Percentiles rank a stretch among this genome's conserved stretches.
Conservation (phyloP, 2,888 invertebrate species). For the Melanostoma mellinum region DNA sequence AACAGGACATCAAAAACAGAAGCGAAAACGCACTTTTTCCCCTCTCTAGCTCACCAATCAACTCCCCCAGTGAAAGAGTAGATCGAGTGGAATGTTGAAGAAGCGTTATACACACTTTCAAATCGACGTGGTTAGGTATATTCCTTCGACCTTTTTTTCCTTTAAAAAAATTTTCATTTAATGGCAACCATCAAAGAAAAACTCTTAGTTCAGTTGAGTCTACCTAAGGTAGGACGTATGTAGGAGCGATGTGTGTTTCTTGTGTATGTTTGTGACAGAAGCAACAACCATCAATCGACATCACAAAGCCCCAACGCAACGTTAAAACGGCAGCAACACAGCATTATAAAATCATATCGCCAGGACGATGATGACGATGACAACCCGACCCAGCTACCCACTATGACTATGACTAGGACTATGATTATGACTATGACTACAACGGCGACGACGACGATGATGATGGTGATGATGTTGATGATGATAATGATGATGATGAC, state of each 20-base stretch:
- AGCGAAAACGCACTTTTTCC: constrained; percentile 51
- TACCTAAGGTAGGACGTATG: neutral
- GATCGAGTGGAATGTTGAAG: constrained; percentile 51
- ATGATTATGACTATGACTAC: constrained; percentile 12
- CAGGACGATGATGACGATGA: constrained; percentile 4
- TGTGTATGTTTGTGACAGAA: constrained; percentile 39
- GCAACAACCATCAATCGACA: constrained; percentile 54
- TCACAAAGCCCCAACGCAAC: constrained; percentile 16
- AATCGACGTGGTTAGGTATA: constrained; percentile 26
- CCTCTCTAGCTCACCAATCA: constrained; percentile 21
- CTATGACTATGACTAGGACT: constrained; percentile 10
- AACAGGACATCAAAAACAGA: constrained; percentile 57
- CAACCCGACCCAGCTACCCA: constrained; percentile 3
- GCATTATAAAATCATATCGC: neutral
- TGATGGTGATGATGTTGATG: neutral
- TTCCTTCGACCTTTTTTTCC: neutral
- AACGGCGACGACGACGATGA: neutral
- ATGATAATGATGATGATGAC: neutral
- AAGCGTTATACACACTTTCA: constrained; percentile 47
- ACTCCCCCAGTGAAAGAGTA: constrained; percentile 44
- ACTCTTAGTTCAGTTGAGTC: constrained; percentile 26
- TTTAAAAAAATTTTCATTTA: constrained; percentile 16
- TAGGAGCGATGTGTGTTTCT: neutral
- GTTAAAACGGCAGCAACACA: constrained; percentile 8
- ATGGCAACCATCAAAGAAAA: constrained; percentile 57